phyloP scores from a whole-genome alignment of 2,888 invertebrate genomes.

The Drosophila neoperkinsi region DNA sequence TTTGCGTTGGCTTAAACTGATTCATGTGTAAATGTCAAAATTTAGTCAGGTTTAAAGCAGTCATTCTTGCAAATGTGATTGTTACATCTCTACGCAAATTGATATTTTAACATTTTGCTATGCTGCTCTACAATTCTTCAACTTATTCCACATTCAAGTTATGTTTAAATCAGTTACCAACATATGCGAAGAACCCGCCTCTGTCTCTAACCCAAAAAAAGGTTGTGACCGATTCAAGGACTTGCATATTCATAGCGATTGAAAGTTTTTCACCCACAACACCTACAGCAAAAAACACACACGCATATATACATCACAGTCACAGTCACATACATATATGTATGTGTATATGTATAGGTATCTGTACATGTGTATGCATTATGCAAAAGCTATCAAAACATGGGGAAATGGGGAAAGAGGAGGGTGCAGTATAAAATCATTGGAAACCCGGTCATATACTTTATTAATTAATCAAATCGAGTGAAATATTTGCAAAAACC shows the following conservation, averaged over 20 bases:
- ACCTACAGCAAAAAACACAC: constrained; percentile 70
- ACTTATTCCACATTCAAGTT: constrained; percentile 8
- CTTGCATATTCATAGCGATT: constrained; percentile 35
- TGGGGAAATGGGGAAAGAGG: background rate
- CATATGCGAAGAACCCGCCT: constrained; percentile 7
- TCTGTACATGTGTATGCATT: constrained; percentile 11
- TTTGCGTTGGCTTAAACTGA: background rate
- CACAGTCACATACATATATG: background rate
- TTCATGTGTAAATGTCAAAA: background rate
- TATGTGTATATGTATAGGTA: background rate
- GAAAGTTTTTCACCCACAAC: constrained; percentile 55
- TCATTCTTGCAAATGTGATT: background rate
- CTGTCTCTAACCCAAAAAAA: constrained; percentile 8
- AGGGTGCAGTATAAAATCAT: constrained; percentile 7
- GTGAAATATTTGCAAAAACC: constrained; percentile 60
- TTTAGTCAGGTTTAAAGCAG: background rate
- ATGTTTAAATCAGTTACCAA: constrained; percentile 13
- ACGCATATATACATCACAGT: constrained; percentile 13
- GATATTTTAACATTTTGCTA: background rate
- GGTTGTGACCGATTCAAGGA: constrained; percentile 16
- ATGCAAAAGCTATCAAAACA: constrained; percentile 9
- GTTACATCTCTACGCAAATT: background rate
- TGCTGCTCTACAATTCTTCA: background rate
- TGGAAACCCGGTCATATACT: constrained; percentile 33
- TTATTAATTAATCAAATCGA: constrained; percentile 72